phyloP scores from a whole-genome alignment of 2,888 invertebrate genomes.

The Rotaria macrura region DNA sequence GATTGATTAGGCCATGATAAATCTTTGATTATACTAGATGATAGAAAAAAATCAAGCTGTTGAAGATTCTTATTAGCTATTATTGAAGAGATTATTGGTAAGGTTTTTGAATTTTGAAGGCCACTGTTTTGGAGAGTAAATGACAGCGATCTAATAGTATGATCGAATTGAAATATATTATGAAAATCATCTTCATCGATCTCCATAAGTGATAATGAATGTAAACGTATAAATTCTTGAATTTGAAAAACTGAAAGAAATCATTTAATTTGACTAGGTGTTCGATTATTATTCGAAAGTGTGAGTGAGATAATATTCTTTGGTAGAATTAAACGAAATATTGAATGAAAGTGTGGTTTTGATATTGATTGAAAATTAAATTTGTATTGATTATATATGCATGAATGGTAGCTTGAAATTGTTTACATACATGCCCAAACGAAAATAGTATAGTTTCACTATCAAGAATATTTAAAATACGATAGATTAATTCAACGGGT shows the following conservation, averaged over 20 bases:
- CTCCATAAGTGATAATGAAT: background rate
- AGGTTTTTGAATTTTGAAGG: background rate
- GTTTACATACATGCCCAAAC: background rate
- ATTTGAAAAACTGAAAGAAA: background rate
- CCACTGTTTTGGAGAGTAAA: background rate
- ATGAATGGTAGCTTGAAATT: background rate
- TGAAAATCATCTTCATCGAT: background rate
- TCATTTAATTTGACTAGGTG: background rate
- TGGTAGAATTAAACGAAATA: background rate
- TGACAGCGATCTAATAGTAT: background rate
- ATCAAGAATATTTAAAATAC: background rate
- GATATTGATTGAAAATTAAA: background rate
- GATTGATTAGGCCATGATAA: background rate
- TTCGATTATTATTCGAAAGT: background rate
- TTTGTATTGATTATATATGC: background rate
- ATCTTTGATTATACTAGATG: background rate
- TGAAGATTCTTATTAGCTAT: background rate
- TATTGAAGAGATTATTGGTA: background rate
- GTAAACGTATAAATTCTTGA: background rate
- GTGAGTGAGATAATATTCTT: background rate
- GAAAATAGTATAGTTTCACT: conserved; percentile 8
- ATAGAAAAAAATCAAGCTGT: background rate
- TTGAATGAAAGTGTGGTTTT: background rate
- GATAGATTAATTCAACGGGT: background rate
- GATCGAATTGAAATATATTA: background rate